These are phyloP conservation scores for Hyla sarda DNA, from an alignment of 2,113 vertebrate species.

Conservation along the genomic window DNA sequence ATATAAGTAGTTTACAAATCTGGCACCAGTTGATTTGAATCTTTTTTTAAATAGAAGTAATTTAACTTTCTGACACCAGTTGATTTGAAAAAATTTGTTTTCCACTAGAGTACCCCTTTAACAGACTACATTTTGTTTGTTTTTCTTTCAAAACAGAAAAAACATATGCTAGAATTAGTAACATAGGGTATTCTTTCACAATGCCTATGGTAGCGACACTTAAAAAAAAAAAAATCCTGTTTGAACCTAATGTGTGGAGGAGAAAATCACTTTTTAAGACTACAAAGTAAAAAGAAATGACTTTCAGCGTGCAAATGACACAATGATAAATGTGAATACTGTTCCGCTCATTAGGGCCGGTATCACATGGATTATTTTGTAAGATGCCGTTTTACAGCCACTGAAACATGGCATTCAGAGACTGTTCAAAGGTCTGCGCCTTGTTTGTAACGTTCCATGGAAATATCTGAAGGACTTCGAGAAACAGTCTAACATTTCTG, in stretches of 20 bases:
- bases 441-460: constrained; percentile 1
- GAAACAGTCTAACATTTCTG: not conserved
- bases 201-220: not conserved
- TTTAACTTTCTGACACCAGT: no score
- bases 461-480: not conserved
- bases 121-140: no score
- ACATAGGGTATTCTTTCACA: not conserved
- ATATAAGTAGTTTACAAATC: no score
- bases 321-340: constrained; percentile 30
- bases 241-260: not conserved
- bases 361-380: constrained; percentile 10
- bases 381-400: constrained; percentile 4
- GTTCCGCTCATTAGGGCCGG: constrained; percentile 14
- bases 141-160: not conserved
- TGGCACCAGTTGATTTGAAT: no score
- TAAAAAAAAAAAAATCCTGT: not conserved
- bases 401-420: constrained; percentile 22
- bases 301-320: constrained; percentile 17
- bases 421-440: not conserved
- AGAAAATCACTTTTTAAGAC: not conserved
- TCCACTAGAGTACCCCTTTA: no score
- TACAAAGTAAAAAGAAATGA: constrained; percentile 10
- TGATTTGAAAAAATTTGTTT: no score
- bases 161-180: not conserved
- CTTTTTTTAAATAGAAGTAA: no score